Evolutionary conservation across 2,113 vertebrate genomes (phyloP).

Genomic region (Pica pica): DNA sequence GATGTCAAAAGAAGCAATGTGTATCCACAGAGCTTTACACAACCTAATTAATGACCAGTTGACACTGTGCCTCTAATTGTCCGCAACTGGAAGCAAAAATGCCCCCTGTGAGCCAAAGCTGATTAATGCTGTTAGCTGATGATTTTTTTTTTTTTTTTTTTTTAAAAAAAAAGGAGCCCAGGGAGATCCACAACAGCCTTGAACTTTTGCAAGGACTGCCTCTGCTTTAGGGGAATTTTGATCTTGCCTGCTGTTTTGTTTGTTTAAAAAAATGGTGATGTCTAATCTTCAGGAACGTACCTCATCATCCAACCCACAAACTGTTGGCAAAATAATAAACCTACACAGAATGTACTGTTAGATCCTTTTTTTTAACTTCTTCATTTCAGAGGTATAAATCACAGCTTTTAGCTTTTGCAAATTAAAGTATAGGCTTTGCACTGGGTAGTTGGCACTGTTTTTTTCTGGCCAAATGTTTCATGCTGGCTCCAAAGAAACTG

Average conservation of each 20-base stretch:
- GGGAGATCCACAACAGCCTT: neutral
- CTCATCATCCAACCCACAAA: conserved; percentile 68
- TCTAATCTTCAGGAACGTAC: conserved; percentile 72
- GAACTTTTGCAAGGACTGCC: conserved; percentile 37
- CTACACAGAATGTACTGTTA: conserved; percentile 72
- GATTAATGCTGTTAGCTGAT: neutral
- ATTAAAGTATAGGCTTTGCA: conserved; percentile 57
- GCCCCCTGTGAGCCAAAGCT: neutral
- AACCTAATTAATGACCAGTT: conserved; percentile 6
- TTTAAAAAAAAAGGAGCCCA: neutral
- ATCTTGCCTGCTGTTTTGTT: conserved; percentile 66
- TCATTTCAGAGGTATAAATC: conserved; percentile 73
- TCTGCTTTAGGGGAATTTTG: conserved; percentile 59
- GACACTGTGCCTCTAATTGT: conserved; percentile 4
- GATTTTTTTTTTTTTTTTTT: neutral
- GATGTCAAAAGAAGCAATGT: neutral
- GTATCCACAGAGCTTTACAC: neutral
- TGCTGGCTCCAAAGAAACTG: conserved; percentile 53
- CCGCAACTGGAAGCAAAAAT: conserved; percentile 10
- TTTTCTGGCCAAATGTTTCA: conserved; percentile 21
- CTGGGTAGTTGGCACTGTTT: conserved; percentile 13
- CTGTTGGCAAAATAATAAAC: conserved; percentile 64
- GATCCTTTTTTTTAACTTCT: neutral
- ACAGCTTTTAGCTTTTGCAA: conserved; percentile 65
- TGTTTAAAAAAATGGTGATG: conserved; percentile 63